Base-by-base conservation (phyloP, 2,113 vertebrate species). In the Enhydra lutris region DNA sequence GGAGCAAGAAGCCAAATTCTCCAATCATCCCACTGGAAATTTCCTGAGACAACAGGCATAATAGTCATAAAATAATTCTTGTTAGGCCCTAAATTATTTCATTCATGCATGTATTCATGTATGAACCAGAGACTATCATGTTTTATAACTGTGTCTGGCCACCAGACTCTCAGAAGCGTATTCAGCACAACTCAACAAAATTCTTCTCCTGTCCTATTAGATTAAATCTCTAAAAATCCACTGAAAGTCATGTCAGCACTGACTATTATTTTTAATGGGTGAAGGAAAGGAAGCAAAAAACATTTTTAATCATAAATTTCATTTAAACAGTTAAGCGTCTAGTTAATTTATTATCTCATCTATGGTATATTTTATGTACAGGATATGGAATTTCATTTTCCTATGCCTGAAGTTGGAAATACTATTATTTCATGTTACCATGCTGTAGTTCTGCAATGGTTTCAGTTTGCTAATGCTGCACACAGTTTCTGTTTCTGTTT, bases 11-110 rank as follows among this genome's bases (percentile, higher is more conserved):
- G 26, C 14, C 29, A 59, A 83, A 92, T 92, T 97, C 84, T 73
- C n/a, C 95, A 29, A 50, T 78, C 59, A 89, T 67, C 36, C 17
- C 52, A 39, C 57, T 95, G 89, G 89, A 97, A 98, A 74, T 55
- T 50, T 95, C 84, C 63, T 69, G 29, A 17, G 36, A 91, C 50
- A 91, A 15, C 15, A 4, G 20, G 17, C 29, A 96, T 79, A 94
- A 76, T 92, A 94, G 67, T 71, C 7, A 74, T 87, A 90, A 94
- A 95, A 96, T 96, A 85, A 95, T 92, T 97, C 96, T 67, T 80
- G 65, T 97, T 96, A 86, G 39, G 26, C 4, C 0, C 78, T 82
- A 57, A 65, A 50, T 88, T 87, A 81, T 76, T 95, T 97, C 82
- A 85, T 96, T n/a, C n/a, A n/a, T n/a, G n/a, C n/a, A n/a, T n/a